phyloP scores from a whole-genome alignment of 2,888 invertebrate species.

The Polyploca ridens region DNA sequence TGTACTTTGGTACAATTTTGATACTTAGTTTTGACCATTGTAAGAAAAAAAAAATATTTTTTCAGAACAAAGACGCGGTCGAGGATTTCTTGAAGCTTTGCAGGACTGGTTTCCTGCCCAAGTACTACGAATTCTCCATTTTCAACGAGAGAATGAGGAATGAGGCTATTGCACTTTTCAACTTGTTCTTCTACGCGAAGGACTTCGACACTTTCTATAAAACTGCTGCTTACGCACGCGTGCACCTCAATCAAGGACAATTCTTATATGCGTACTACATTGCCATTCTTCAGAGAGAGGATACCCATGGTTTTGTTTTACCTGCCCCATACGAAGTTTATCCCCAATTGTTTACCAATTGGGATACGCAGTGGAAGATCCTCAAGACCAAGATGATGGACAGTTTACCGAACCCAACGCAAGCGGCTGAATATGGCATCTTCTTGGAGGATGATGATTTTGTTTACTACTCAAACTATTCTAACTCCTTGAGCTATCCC shows the following conservation, averaged over 20 bases:
- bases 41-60: slow-evolving; percentile 18
- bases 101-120: slow-evolving; percentile 76
- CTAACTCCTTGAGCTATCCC: slow-evolving; percentile 75
- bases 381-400: slow-evolving; percentile 72
- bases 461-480: slow-evolving; percentile 85
- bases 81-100: slow-evolving; percentile 69
- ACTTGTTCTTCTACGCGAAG: slow-evolving; percentile 84
- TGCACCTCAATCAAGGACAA: slow-evolving; percentile 85
- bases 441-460: slow-evolving; percentile 69
- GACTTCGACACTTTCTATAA: slow-evolving; percentile 86
- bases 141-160: slow-evolving; percentile 72
- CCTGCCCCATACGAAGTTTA: slow-evolving; percentile 88
- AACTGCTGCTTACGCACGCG: slow-evolving; percentile 83
- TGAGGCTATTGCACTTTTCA: slow-evolving; percentile 81
- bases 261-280: slow-evolving; percentile 86
- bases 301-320: slow-evolving; percentile 82
- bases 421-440: slow-evolving; percentile 65
- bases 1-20: too few species aligned
- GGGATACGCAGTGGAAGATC: slow-evolving; percentile 78
- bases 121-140: slow-evolving; percentile 79
- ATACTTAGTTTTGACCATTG: neutral
- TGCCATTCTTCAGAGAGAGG: slow-evolving; percentile 84
- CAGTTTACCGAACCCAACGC: slow-evolving; percentile 53
- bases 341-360: slow-evolving; percentile 87
- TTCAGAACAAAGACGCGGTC: slow-evolving; percentile 72